Conservation (phyloP, 92 coral and sea anemone genomes). For the Plumapathes pennacea region DNA sequence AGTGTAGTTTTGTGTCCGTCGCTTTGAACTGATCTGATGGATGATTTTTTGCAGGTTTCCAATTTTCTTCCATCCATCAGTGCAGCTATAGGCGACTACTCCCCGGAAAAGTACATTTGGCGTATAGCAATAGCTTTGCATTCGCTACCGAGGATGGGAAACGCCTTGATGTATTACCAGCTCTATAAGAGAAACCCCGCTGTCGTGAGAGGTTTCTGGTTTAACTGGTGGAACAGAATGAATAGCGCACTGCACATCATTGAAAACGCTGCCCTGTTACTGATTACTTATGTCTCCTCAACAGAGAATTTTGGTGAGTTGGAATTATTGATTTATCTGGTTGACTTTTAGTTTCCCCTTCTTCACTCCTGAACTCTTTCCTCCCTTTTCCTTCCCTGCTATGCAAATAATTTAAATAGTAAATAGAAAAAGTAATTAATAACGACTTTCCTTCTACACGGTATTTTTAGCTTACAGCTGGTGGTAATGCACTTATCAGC, state of each 20-base stretch:
- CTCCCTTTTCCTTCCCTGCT: too few species aligned
- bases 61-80: conserved; percentile 96
- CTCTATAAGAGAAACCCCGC: conserved; percentile 55
- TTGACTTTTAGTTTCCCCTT: too few species aligned
- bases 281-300: conserved; percentile 80
- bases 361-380: too few species aligned
- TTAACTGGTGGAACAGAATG: conserved; percentile 52
- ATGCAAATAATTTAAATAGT: too few species aligned
- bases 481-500: too few species aligned
- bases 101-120: conserved; percentile 96
- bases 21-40: not conserved
- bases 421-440: too few species aligned
- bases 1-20: too few species aligned
- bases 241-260: conserved; percentile 43
- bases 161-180: conserved; percentile 37
- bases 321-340: too few species aligned
- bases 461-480: too few species aligned
- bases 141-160: conserved; percentile 59
- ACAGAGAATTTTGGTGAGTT: conserved; percentile 86
- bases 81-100: conserved; percentile 87
- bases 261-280: conserved; percentile 82
- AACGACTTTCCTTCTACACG: too few species aligned
- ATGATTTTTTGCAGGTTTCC: conserved; percentile 58
- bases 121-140: conserved; percentile 87
- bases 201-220: conserved; percentile 22